These are phyloP conservation scores for Thereva unica DNA, from an alignment of 2,888 invertebrate genomes.

Conservation along the genomic window DNA sequence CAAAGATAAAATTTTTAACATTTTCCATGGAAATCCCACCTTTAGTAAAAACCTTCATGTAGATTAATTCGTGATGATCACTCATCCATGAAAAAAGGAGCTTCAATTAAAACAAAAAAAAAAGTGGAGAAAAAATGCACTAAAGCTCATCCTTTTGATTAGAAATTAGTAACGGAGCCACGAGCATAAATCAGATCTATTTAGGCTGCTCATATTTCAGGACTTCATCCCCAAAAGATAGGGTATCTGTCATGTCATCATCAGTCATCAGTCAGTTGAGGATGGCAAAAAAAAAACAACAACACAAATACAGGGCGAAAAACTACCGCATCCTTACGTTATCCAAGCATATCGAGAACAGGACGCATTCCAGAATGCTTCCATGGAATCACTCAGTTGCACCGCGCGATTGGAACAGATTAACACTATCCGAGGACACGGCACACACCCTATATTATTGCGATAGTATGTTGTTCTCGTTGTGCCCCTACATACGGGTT, in stretches of 20 bases:
- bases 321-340: too few relatives aligned
- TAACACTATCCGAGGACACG: not conserved
- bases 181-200: conserved; percentile 17
- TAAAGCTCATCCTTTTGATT: not conserved
- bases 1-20: too few relatives aligned
- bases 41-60: too few relatives aligned
- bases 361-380: too few relatives aligned
- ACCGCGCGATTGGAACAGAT: not conserved
- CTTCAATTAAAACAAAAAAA: too few relatives aligned
- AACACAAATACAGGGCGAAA: too few relatives aligned
- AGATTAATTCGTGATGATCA: too few relatives aligned
- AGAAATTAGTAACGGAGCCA: conserved; percentile 16
- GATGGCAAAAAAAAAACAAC: conserved; percentile 1
- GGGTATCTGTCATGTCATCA: conserved; percentile 31
- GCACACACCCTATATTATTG: conserved; percentile 3
- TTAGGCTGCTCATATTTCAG: conserved; percentile 26
- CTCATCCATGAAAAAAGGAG: too few relatives aligned
- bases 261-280: conserved; percentile 24
- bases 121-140: not conserved
- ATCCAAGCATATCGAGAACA: too few relatives aligned
- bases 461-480: not conserved
- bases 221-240: conserved; percentile 21
- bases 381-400: too few relatives aligned
- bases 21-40: too few relatives aligned
- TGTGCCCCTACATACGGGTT: not conserved